phyloP scores from a whole-genome alignment of 2,113 vertebrate species.

The Perca fluviatilis region DNA sequence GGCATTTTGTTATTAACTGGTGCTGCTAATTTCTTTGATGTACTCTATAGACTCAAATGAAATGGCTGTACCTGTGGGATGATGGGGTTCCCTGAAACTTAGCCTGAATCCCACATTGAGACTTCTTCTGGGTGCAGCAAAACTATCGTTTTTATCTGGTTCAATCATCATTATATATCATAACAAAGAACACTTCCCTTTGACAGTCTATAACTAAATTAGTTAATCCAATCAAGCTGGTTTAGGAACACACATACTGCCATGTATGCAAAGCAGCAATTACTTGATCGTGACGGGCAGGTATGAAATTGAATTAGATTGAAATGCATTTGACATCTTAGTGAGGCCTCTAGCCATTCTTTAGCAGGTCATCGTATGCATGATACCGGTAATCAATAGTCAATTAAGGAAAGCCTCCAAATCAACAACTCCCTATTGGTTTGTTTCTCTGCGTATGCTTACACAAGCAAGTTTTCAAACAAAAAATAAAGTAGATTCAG shows the following conservation, averaged over 20 bases:
- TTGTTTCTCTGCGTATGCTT: neutral
- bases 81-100: constrained; percentile 15
- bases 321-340: constrained; percentile 20
- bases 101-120: constrained; percentile 2
- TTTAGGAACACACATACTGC: constrained; percentile 9
- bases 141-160: neutral
- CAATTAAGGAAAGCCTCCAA: neutral
- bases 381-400: constrained; percentile 24
- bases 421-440: neutral
- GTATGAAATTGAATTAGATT: constrained; percentile 4
- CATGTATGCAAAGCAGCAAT: constrained; percentile 12
- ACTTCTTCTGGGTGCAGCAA: neutral
- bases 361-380: neutral
- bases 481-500: neutral
- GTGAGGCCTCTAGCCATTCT: neutral
- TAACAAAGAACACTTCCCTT: neutral
- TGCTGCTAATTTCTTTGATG: constrained; percentile 50
- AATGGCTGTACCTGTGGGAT: constrained; percentile 15
- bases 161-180: neutral
- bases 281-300: neutral
- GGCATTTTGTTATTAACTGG: constrained; percentile 30
- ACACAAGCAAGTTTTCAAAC: neutral
- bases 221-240: constrained; percentile 4
- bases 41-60: constrained; percentile 31
- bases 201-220: neutral